A percentile compares a stretch with the other conserved stretches of the same genome.
Conservation (phyloP, 1,140 invertebrate genomes). For the Drosophila erecta region DNA sequence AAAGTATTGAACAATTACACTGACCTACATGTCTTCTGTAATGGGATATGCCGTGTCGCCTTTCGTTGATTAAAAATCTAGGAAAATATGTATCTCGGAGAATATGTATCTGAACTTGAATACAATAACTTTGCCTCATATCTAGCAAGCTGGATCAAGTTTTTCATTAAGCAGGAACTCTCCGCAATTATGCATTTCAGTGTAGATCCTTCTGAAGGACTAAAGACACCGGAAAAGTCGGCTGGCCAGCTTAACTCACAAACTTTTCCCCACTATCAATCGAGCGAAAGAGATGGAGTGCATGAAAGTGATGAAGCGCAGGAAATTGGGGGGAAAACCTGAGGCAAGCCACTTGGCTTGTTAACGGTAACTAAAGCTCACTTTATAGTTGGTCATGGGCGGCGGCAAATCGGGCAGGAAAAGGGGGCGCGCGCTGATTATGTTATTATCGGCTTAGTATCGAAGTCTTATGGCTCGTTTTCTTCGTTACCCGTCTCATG, state of each 20-base stretch:
- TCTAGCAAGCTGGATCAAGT: background rate
- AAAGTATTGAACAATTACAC: constrained; percentile 70
- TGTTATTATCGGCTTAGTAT: constrained; percentile 81
- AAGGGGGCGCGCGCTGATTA: constrained; percentile 52
- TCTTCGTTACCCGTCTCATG: constrained; percentile 48
- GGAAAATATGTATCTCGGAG: background rate
- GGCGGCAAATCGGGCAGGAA: background rate
- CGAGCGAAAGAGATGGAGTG: constrained; percentile 7
- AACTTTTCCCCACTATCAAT: constrained; percentile 46
- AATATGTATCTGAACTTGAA: too few relatives aligned
- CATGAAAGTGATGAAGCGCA: background rate
- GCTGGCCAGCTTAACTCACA: constrained; percentile 10
- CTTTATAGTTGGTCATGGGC: constrained; percentile 41
- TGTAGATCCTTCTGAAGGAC: background rate
- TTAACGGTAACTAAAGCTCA: constrained; percentile 73
- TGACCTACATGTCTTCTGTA: constrained; percentile 31
- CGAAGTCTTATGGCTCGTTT: constrained; percentile 60
- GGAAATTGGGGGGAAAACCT: constrained; percentile 28
- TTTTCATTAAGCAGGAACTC: background rate
- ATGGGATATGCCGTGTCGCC: constrained; percentile 4
- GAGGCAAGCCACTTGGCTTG: constrained; percentile 54
- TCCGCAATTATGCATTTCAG: background rate
- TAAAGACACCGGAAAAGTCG: constrained; percentile 7
- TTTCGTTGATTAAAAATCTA: background rate
- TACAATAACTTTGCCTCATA: too few relatives aligned